Evolutionary conservation across 2,113 vertebrate genomes (phyloP).

Genomic region (Ibidorhyncha struthersii): DNA sequence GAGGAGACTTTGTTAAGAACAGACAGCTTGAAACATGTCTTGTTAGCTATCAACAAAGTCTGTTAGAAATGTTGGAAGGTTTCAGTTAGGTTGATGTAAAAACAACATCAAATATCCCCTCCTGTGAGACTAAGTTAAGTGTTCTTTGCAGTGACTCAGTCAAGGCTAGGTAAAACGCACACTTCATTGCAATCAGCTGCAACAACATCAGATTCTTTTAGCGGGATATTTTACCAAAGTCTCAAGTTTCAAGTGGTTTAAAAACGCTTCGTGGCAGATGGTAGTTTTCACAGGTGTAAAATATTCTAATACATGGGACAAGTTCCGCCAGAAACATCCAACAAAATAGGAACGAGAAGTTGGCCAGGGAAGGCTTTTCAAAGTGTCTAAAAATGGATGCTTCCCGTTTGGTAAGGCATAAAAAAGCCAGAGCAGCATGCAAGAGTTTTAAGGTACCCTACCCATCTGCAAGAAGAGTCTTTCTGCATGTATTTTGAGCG

Average conservation of each 20-base stretch:
- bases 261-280: not conserved
- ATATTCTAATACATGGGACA: not conserved
- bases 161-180: not conserved
- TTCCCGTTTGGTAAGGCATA: not conserved
- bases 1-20: constrained; percentile 11
- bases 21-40: constrained; percentile 2
- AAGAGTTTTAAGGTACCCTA: not conserved
- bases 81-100: constrained; percentile 28
- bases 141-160: constrained; percentile 4
- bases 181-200: not conserved
- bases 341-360: not conserved
- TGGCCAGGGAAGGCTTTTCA: not conserved
- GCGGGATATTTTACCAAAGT: not conserved
- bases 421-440: not conserved
- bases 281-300: not conserved
- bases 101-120: constrained; percentile 15
- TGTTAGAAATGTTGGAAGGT: constrained; percentile 2
- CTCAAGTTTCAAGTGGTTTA: not conserved
- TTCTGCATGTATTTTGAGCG: not conserved
- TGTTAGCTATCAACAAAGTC: constrained; percentile 25
- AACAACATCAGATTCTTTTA: not conserved
- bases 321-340: not conserved
- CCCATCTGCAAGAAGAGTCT: not conserved
- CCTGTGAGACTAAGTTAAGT: not conserved
- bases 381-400: not conserved